These are phyloP conservation scores for Nothoprocta perdicaria DNA, from an alignment of 2,113 vertebrate genomes.

Conservation along the genomic window DNA sequence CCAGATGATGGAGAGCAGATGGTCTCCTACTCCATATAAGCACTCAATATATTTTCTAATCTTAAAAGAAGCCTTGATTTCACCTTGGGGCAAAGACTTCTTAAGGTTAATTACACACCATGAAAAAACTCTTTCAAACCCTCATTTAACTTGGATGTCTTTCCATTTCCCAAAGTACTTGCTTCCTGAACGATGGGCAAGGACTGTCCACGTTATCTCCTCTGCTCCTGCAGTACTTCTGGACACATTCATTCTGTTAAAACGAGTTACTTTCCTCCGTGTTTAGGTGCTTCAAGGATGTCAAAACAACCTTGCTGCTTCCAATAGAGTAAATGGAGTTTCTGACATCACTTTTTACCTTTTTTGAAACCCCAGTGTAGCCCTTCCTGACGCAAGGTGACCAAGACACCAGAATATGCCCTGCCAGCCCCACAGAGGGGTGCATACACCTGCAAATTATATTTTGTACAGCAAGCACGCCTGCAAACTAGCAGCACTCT, in stretches of 20 bases:
- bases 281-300: neutral
- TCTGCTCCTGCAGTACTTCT: neutral
- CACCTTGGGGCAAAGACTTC: conserved; percentile 64
- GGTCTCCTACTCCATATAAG: conserved; percentile 28
- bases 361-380: neutral
- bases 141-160: conserved; percentile 59
- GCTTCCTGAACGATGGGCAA: neutral
- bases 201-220: neutral
- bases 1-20: conserved; percentile 29
- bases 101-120: conserved; percentile 67
- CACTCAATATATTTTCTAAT: conserved; percentile 57
- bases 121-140: conserved; percentile 48
- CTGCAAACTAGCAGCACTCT: neutral
- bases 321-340: neutral
- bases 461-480: neutral
- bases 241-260: neutral
- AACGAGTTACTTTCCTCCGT: neutral
- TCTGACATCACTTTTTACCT: neutral
- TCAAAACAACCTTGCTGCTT: neutral
- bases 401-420: neutral
- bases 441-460: neutral
- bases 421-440: neutral
- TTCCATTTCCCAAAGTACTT: conserved; percentile 33
- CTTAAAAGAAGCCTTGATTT: conserved; percentile 49
- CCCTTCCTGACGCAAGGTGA: neutral